These are phyloP conservation scores for Watersipora subatra DNA, from an alignment of 1,140 invertebrate species.

Conservation along the genomic window DNA sequence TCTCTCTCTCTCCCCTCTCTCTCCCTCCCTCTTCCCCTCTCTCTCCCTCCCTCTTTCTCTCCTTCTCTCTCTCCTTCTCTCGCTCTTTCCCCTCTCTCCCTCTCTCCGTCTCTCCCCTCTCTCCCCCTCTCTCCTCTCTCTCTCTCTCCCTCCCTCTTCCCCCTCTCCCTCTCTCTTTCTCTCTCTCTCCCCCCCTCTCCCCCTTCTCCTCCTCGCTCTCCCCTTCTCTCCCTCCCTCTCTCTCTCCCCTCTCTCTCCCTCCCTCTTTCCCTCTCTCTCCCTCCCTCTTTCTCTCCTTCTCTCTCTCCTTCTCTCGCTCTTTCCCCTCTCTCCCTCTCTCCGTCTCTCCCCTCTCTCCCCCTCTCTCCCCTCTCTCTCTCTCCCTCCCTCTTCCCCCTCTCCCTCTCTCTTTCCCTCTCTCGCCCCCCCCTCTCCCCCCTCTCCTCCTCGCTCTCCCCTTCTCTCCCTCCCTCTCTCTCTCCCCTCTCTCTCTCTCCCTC, in stretches of 20 bases:
- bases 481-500: not conserved
- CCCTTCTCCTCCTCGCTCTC: not conserved
- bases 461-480: not conserved
- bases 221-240: not conserved
- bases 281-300: not conserved
- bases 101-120: not conserved
- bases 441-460: too few species aligned
- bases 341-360: not conserved
- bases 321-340: not conserved
- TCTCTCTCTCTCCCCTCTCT: too few species aligned
- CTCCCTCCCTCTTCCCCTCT: too few species aligned
- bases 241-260: not conserved
- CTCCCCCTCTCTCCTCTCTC: not conserved
- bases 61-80: too few species aligned
- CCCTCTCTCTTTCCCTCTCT: not conserved
- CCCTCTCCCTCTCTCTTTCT: not conserved
- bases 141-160: not conserved
- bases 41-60: too few species aligned
- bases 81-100: not conserved
- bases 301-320: not conserved
- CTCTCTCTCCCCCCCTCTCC: not conserved
- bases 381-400: not conserved
- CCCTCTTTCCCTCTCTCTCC: not conserved
- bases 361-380: not conserved
- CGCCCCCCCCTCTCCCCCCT: not conserved